These are phyloP conservation scores for Lycorma delicatula DNA, from an alignment of 1,140 invertebrate species.

Conservation along the genomic window DNA sequence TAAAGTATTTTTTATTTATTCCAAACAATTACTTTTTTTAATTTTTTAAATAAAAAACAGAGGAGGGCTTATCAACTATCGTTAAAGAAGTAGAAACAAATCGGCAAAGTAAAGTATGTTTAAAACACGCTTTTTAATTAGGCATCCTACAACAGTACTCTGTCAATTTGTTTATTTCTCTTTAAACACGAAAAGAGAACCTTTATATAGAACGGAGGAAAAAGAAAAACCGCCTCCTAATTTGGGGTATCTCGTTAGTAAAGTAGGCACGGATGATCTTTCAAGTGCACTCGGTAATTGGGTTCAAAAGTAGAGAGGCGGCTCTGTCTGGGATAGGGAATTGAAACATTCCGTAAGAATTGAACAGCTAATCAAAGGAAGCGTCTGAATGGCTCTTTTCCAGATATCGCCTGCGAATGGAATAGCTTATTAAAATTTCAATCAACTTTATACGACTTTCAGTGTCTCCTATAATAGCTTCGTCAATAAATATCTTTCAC, in stretches of 20 bases:
- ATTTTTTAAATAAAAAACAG: too few species aligned
- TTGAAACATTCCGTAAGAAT: conserved; percentile 1
- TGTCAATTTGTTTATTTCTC: too few species aligned
- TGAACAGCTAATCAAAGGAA: conserved; percentile 2
- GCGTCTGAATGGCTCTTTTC: background rate
- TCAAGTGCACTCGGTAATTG: conserved; percentile 3
- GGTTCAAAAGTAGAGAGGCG: conserved; percentile 1
- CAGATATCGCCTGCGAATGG: background rate
- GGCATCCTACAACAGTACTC: too few species aligned
- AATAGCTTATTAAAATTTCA: conserved; percentile 5
- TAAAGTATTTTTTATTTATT: too few species aligned
- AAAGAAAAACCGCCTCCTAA: background rate
- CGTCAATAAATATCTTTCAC: background rate
- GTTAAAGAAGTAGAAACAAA: too few species aligned
- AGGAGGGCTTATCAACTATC: too few species aligned
- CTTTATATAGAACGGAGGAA: too few species aligned
- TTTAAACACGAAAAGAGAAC: too few species aligned
- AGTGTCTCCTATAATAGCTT: too few species aligned
- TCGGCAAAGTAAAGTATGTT: too few species aligned
- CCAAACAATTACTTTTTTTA: too few species aligned
- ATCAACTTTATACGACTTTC: background rate
- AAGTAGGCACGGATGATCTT: conserved; percentile 4
- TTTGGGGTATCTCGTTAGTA: background rate
- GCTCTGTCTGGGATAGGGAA: background rate
- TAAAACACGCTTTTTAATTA: too few species aligned